Conservation (phyloP, 1,140 invertebrate species). For the Hycleus phaleratus region DNA sequence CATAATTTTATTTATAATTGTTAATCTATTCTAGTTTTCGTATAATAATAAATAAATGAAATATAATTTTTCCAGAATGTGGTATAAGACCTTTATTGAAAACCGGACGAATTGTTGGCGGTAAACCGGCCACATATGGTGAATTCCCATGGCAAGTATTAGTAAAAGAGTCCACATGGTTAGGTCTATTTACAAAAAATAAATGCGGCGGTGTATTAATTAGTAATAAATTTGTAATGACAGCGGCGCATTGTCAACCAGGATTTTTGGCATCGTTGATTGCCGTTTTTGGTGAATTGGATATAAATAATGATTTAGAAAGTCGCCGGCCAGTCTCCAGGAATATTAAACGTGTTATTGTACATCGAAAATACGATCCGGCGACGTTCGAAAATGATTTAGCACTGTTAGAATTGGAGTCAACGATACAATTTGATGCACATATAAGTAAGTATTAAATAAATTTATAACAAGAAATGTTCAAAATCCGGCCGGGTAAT, state of each 20-base stretch:
- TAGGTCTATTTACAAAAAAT: constrained; percentile 91
- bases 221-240: constrained; percentile 76
- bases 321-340: constrained; percentile 65
- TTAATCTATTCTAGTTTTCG: too few relatives aligned
- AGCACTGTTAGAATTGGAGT: constrained; percentile 75
- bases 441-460: constrained; percentile 59
- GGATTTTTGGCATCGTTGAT: constrained; percentile 84
- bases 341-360: constrained; percentile 80
- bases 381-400: constrained; percentile 88
- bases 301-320: constrained; percentile 77
- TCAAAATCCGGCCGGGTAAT: too few relatives aligned
- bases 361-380: constrained; percentile 81
- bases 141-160: constrained; percentile 92
- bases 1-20: too few relatives aligned
- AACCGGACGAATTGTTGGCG: constrained; percentile 80
- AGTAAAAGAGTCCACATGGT: constrained; percentile 84
- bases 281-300: constrained; percentile 84
- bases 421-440: constrained; percentile 72
- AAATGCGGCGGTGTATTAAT: constrained; percentile 91
- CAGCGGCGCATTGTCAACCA: constrained; percentile 91
- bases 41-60: too few relatives aligned
- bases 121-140: constrained; percentile 75
- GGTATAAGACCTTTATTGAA: constrained; percentile 75
- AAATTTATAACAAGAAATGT: too few relatives aligned
- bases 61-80: constrained; percentile 57